Evolutionary conservation across 1,140 invertebrate species (phyloP), one percentile per base, ranked within the genome.

Genomic region (Anastrepha ludens): DNA sequence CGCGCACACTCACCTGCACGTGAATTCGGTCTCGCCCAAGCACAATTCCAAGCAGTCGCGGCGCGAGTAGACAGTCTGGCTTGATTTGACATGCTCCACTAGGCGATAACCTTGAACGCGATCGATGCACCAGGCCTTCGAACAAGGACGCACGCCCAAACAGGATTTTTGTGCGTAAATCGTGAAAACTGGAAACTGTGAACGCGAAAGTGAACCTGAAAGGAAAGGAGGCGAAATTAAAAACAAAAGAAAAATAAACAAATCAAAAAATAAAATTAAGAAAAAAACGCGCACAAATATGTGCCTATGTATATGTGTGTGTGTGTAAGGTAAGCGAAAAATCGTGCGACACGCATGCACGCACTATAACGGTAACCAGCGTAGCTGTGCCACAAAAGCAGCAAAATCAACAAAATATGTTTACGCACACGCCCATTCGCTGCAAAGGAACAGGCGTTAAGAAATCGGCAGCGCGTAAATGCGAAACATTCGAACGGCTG

Each of bases 121-220:
- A 94, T 98, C 98, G 94, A 98, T 98, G 94, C 97, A 97, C 98
- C 98, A 98, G 39, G 97, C 97, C 86, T 97, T 94, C 90, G 97
- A 96, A 93, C 97, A 98, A 60, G 97, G 97, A 89, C 96, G 96
- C 89, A 97, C 96, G 39, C 96, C 96, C 88, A 98, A 94, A 91
- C 98, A 99, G 87, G 96, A 97, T 94, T 98, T 98, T 94, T 98
- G 97, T 67, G 97, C 97, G 95, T 98, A 99, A 90, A 98, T 97
- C n/a, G 98, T 98, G 94, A 98, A 98, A 86, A 99, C 98, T 8
- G 98, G 98, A 93, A 98, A 98, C 93, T 99, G 97, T 9, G 97
- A 98, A 91, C 97, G 96, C 29, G 97, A 97, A 90, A 98, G 94
- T 8, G 97, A 97, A 91, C 96, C 97, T 98, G 95, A 74, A 94